phyloP scores from a whole-genome alignment of 2,113 vertebrate species.

The Macrotis lagotis region DNA sequence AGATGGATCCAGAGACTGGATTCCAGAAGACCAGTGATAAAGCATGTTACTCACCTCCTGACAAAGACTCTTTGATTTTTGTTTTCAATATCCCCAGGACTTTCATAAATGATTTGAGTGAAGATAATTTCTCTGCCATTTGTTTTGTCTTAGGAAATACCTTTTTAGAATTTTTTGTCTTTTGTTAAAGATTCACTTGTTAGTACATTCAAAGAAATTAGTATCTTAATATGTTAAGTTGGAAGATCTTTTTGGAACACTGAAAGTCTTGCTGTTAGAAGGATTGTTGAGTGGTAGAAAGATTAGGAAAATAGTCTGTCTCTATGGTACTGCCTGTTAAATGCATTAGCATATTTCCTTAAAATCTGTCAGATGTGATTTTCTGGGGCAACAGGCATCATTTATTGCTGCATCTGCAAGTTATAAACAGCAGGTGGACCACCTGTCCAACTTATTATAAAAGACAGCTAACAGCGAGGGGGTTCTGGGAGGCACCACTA shows the following conservation, averaged over 20 bases:
- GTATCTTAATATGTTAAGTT: conserved; percentile 8
- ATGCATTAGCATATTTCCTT: background rate
- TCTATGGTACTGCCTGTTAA: background rate
- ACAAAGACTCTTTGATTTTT: background rate
- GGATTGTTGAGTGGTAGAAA: background rate
- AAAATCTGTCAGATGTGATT: background rate
- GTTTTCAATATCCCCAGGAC: background rate
- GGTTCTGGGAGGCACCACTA: background rate
- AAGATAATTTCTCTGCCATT: conserved; percentile 25
- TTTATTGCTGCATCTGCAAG: background rate
- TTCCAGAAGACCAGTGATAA: too few species aligned
- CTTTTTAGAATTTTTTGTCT: conserved; percentile 48
- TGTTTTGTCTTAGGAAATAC: conserved; percentile 17
- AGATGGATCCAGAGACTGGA: too few species aligned
- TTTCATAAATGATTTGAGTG: background rate
- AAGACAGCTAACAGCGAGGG: background rate
- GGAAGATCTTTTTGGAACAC: background rate
- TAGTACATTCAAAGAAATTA: conserved; percentile 5
- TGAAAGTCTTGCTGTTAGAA: background rate
- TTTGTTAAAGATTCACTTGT: conserved; percentile 31
- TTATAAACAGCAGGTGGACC: conserved; percentile 1
- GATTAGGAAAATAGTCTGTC: background rate
- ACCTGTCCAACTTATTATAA: background rate
- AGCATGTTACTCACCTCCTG: too few species aligned
- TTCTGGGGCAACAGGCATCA: background rate